Evolutionary conservation across 2,797 vertebrate genomes (phyloP).

Genomic region (Malurus splendens): DNA sequence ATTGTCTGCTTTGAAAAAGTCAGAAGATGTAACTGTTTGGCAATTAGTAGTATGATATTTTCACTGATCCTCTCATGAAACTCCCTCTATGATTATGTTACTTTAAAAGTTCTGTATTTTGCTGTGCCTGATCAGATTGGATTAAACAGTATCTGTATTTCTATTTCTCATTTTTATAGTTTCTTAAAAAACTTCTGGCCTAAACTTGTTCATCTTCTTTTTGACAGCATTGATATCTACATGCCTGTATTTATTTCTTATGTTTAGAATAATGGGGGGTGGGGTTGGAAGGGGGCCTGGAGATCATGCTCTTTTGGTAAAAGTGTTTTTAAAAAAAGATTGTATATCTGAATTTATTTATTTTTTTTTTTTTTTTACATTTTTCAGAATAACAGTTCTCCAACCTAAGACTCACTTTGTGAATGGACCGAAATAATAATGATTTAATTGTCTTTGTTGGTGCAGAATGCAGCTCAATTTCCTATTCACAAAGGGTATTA

Average conservation of each 20-base stretch:
- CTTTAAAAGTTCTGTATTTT: not conserved
- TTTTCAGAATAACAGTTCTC: not conserved
- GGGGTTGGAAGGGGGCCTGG: accelerated
- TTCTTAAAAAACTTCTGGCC: not conserved
- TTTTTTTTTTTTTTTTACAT: not conserved
- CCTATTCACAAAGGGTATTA: not conserved
- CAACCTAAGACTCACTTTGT: not conserved
- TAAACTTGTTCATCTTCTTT: not conserved
- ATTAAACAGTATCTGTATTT: not conserved
- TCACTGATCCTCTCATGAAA: not conserved
- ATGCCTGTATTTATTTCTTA: not conserved
- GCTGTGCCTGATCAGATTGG: not conserved
- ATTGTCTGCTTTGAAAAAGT: not conserved
- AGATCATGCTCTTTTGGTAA: not conserved
- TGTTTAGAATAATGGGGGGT: not conserved
- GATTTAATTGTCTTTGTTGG: not conserved
- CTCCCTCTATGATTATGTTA: not conserved
- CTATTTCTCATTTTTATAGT: not conserved
- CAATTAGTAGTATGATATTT: not conserved
- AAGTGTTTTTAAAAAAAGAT: not conserved
- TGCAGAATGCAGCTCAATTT: not conserved
- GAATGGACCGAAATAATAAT: not conserved
- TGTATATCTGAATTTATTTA: not conserved
- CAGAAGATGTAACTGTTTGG: not conserved
- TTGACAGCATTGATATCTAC: not conserved